phyloP scores from a whole-genome alignment of 2,113 vertebrate species.

The Macquaria ambigua region DNA sequence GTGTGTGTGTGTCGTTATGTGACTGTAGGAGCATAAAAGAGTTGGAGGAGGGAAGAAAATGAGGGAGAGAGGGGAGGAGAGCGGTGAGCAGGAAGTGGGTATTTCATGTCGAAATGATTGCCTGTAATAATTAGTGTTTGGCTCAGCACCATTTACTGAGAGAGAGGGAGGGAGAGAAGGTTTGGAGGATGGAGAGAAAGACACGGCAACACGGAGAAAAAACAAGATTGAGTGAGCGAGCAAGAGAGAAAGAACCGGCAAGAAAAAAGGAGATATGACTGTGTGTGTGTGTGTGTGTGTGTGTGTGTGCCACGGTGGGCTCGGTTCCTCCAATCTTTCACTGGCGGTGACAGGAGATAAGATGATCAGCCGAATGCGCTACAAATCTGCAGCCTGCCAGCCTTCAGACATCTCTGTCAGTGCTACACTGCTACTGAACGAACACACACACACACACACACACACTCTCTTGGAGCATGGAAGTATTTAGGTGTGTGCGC shows the following conservation, averaged over 20 bases:
- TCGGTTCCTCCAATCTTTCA: constrained; percentile 75
- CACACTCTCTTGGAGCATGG: constrained; percentile 6
- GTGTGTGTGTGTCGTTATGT: constrained; percentile 55
- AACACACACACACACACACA: constrained; percentile 42
- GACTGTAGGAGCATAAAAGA: constrained; percentile 64
- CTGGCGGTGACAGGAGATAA: constrained; percentile 83
- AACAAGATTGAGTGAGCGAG: constrained; percentile 57
- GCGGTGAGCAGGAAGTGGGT: constrained; percentile 67
- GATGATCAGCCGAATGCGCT: constrained; percentile 80
- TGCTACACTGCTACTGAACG: constrained; percentile 51
- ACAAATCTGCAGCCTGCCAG: constrained; percentile 82
- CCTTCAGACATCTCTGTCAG: constrained; percentile 79
- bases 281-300: neutral
- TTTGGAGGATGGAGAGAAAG: constrained; percentile 42
- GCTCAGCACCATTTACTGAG: constrained; percentile 72
- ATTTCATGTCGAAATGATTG: constrained; percentile 80
- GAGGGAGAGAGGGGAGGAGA: constrained; percentile 56
- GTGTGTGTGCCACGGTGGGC: constrained; percentile 29
- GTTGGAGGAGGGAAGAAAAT: constrained; percentile 44
- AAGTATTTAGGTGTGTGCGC: neutral
- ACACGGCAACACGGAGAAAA: constrained; percentile 39
- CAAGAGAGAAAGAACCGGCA: constrained; percentile 32
- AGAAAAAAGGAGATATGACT: constrained; percentile 33
- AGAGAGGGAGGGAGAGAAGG: constrained; percentile 45
- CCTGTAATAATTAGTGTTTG: constrained; percentile 84